These are phyloP conservation scores for Coreoperca whiteheadi DNA, from an alignment of 2,113 vertebrate species.

Conservation along the genomic window DNA sequence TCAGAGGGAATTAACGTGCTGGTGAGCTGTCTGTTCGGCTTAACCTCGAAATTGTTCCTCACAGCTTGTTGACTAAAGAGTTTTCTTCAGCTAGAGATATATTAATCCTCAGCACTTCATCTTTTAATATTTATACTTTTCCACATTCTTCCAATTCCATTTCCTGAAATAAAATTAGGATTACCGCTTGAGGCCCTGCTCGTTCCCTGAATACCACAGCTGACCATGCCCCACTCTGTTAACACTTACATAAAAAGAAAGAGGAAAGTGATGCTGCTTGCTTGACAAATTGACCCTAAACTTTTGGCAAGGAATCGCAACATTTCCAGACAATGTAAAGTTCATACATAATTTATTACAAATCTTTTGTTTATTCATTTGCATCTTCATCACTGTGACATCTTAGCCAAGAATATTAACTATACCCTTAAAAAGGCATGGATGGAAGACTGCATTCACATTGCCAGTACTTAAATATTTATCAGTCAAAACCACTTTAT, in stretches of 20 bases:
- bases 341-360: constrained; percentile 18
- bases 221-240: constrained; percentile 29
- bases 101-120: constrained; percentile 57
- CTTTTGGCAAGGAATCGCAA: neutral
- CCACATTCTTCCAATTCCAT: constrained; percentile 69
- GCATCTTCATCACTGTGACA: neutral
- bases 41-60: constrained; percentile 45
- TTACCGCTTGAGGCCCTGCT: constrained; percentile 30
- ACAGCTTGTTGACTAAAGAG: constrained; percentile 28
- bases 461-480: constrained; percentile 11
- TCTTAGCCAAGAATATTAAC: neutral
- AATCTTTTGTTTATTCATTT: neutral
- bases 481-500: constrained; percentile 8
- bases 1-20: constrained; percentile 36
- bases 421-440: neutral
- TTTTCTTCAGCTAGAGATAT: constrained; percentile 46
- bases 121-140: constrained; percentile 70
- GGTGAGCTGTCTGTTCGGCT: constrained; percentile 43
- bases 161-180: constrained; percentile 68
- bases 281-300: neutral
- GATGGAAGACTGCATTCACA: neutral
- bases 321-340: constrained; percentile 25
- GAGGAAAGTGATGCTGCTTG: neutral
- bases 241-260: constrained; percentile 33
- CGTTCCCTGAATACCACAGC: constrained; percentile 42